A percentile compares a stretch with the other conserved stretches of the same genome.
Evolutionary conservation across 2,888 invertebrate genomes (phyloP).

Genomic region (Frankliniella intonsa): DNA sequence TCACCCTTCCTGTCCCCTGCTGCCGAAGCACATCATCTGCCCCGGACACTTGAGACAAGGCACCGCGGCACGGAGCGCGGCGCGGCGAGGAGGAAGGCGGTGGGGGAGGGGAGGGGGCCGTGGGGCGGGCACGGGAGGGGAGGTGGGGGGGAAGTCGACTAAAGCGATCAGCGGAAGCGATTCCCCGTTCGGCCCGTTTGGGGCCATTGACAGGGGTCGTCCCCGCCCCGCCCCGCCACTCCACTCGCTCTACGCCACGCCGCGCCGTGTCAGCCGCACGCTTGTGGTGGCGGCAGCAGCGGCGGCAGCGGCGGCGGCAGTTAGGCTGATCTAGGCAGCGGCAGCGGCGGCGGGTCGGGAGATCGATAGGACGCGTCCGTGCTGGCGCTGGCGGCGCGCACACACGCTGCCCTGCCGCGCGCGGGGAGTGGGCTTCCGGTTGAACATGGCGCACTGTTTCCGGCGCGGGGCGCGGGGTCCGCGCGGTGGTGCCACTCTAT

Average conservation of each 20-base stretch:
- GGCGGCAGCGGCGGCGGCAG: no score
- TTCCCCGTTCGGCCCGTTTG: neutral
- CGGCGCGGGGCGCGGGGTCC: no score
- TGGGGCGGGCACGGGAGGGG: no score
- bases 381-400: no score
- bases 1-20: neutral
- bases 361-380: no score
- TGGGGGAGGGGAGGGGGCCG: neutral
- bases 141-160: neutral
- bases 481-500: no score
- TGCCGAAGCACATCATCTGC: neutral
- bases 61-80: neutral
- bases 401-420: no score
- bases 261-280: neutral
- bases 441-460: no score
- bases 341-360: no score
- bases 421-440: no score
- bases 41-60: neutral
- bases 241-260: neutral
- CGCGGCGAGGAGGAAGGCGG: neutral
- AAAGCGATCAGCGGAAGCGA: constrained; percentile 1
- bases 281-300: neutral
- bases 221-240: neutral
- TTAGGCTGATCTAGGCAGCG: no score
- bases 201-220: neutral